Evolutionary conservation across 2,888 invertebrate species (phyloP), one percentile per base, ranked within the genome.

Genomic region (Sepiola atlantica): DNA sequence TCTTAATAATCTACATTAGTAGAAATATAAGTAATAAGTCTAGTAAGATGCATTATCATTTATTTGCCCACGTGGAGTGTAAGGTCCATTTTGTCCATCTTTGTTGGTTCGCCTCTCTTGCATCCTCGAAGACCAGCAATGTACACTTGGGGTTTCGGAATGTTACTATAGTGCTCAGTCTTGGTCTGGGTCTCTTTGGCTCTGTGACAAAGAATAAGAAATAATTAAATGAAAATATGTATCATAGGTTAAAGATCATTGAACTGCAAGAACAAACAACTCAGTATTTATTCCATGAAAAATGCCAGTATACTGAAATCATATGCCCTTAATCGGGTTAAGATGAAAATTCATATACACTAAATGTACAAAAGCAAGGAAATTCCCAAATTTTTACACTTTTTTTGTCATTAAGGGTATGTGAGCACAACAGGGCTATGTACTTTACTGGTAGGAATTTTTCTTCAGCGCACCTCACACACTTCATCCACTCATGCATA

Each of bases 51-150:
- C 16, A 77, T 77, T 45, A 45, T 45, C 45, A 12, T 77, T 77
- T 32, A 77, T 16, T 45, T 45, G 45, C n/a, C 96, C 8, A 97
- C 97, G 95, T 97, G 97, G n/a, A 97, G 95, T 57, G 97, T 97
- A 45, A 97, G 97, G 95, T 97, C 97, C 92, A 97, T 96, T 95
- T 97, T 97, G 77, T 95, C 96, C 96, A 97, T 96, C n/a, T 95
- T 94, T 24, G 97, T 97, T 10, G 97, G 96, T 21, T 96, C 95
- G 90, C 96, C 95, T 96, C 97, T 96, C 45, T 97, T 97, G 94
- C 97, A 96, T 18, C 97, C 97, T 35, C 97, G 96, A 35, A 97
- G 95, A 21, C 97, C 97, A 24, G 97, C 96, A 95, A 97, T 95
- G 96, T 97, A 97, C 12, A 97, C 97, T 94, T 96, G 96, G 21